Evolutionary conservation across 2,113 vertebrate genomes (phyloP).

Genomic region (Syrrhaptes paradoxus): DNA sequence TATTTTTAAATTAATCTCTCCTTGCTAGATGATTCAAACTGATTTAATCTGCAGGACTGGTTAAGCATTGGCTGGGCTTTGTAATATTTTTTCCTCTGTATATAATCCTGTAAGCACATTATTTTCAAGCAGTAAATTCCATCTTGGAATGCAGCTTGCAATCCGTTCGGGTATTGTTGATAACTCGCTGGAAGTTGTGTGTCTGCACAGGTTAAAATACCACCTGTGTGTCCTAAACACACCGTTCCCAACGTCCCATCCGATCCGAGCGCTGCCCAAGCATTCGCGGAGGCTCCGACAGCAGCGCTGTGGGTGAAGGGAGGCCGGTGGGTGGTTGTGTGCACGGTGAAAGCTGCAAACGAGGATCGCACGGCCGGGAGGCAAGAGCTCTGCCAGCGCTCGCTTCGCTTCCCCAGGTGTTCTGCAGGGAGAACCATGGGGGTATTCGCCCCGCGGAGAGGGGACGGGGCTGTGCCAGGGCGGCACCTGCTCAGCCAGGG

Average conservation of each 20-base stretch:
- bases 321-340: not conserved
- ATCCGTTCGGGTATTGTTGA: accelerated
- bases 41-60: not conserved
- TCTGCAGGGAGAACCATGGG: not conserved
- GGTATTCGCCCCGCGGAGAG: not conserved
- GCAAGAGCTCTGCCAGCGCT: not conserved
- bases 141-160: not conserved
- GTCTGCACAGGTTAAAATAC: not conserved
- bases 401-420: accelerated
- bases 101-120: not conserved
- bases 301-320: accelerated
- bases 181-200: not conserved
- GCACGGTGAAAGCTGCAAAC: accelerated
- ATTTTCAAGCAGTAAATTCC: not conserved
- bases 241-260: accelerated
- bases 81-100: not conserved
- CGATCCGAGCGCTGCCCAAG: accelerated
- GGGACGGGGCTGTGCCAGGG: too few species aligned
- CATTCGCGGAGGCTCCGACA: too few species aligned
- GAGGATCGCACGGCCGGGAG: accelerated
- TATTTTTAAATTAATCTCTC: not conserved
- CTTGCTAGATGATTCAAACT: not conserved
- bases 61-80: not conserved
- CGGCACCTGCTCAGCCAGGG: not conserved
- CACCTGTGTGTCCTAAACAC: accelerated